A percentile compares a stretch with the other conserved stretches of the same genome.
phyloP scores from a whole-genome alignment of 2,113 vertebrate genomes.

The Pardalotus punctatus region DNA sequence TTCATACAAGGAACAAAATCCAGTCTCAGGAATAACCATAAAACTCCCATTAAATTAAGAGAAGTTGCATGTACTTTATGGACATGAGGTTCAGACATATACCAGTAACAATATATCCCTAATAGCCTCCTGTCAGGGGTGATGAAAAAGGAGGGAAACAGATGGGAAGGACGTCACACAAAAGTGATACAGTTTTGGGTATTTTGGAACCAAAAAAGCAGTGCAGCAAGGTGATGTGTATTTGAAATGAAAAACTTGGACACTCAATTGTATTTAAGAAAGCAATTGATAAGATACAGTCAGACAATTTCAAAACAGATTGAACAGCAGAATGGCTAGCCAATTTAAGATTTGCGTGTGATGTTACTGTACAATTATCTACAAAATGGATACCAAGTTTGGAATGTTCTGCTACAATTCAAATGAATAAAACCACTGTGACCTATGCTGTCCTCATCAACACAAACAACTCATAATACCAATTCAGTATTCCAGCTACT shows the following conservation, averaged over 20 bases:
- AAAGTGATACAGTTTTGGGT: slow-evolving; percentile 52
- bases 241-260: slow-evolving; percentile 61
- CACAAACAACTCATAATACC: not conserved
- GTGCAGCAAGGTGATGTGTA: slow-evolving; percentile 44
- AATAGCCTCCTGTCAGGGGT: not conserved
- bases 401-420: slow-evolving; percentile 53
- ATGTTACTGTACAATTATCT: slow-evolving; percentile 70
- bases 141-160: not conserved
- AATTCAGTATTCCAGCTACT: not conserved
- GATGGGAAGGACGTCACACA: slow-evolving; percentile 11
- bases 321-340: slow-evolving; percentile 58
- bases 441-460: not conserved
- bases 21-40: not conserved
- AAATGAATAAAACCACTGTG: not conserved
- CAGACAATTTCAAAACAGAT: slow-evolving; percentile 73
- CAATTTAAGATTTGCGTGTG: slow-evolving; percentile 65
- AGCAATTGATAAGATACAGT: slow-evolving; percentile 73
- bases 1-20: slow-evolving; percentile 4
- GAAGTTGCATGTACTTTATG: not conserved
- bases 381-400: not conserved
- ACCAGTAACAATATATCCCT: not conserved
- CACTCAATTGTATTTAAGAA: slow-evolving; percentile 68
- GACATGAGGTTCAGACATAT: not conserved
- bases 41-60: not conserved
- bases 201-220: slow-evolving; percentile 64